Percentiles rank a stretch among this genome's conserved stretches.
phyloP scores from a whole-genome alignment of 2,797 vertebrate species.

The Chelonia mydas region DNA sequence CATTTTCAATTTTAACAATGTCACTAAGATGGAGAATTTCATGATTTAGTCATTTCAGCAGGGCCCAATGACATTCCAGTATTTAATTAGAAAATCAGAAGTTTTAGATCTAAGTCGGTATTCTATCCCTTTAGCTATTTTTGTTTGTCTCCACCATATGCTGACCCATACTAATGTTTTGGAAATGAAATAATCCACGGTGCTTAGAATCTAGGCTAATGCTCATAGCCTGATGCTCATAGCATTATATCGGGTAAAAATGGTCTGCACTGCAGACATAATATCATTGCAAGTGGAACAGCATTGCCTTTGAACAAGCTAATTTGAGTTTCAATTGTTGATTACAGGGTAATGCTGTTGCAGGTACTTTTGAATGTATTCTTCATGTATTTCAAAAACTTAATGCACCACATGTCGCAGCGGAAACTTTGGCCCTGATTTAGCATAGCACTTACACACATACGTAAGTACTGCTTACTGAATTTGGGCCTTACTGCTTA shows the following conservation, averaged over 20 bases:
- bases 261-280: not conserved
- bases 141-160: slow-evolving; percentile 32
- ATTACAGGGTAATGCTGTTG: not conserved
- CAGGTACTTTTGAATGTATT: not conserved
- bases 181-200: slow-evolving; percentile 19
- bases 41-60: slow-evolving; percentile 61
- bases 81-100: slow-evolving; percentile 63
- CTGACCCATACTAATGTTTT: slow-evolving; percentile 1
- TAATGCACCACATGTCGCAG: not conserved
- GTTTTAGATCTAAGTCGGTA: slow-evolving; percentile 26
- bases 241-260: not conserved
- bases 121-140: slow-evolving; percentile 14
- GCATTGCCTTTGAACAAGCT: not conserved
- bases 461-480: too few relatives aligned
- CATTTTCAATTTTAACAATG: slow-evolving; percentile 75
- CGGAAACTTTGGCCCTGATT: not conserved
- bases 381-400: not conserved
- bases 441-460: not conserved
- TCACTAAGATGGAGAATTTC: slow-evolving; percentile 61
- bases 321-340: not conserved
- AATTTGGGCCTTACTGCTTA: not conserved
- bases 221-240: not conserved
- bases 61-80: not conserved
- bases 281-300: not conserved
- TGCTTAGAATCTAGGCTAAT: slow-evolving; percentile 2